phyloP scores from a whole-genome alignment of 2,113 vertebrate genomes.

The Dryoscopus gambensis region DNA sequence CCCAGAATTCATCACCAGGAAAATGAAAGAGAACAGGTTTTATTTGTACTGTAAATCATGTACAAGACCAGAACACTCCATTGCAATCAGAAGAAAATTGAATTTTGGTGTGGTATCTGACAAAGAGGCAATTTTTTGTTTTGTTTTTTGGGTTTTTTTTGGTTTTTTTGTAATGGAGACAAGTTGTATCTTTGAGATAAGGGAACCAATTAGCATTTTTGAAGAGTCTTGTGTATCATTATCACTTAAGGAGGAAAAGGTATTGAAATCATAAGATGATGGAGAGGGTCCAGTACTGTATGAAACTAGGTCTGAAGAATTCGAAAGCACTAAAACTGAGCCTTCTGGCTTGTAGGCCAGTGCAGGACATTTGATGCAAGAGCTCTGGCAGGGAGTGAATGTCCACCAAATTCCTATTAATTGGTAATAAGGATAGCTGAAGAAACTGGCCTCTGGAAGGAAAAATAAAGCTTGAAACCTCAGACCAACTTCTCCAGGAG shows the following conservation, averaged over 20 bases:
- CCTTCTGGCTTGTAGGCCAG: background rate
- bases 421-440: background rate
- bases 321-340: background rate
- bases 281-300: background rate
- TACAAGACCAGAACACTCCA: background rate
- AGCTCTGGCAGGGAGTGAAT: background rate
- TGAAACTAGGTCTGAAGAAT: background rate
- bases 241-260: background rate
- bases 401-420: background rate
- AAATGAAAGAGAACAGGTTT: conserved; percentile 14
- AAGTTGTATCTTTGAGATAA: background rate
- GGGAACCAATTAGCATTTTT: background rate
- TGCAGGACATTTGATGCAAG: background rate
- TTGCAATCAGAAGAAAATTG: background rate
- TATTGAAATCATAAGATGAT: background rate
- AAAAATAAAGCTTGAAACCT: background rate
- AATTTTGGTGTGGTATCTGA: background rate
- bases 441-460: background rate
- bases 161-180: background rate
- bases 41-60: background rate
- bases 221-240: background rate
- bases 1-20: conserved; percentile 5
- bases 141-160: background rate
- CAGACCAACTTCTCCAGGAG: conserved; percentile 20
- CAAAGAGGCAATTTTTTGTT: background rate